These are phyloP conservation scores for Prosopocoilus inquinatus DNA, from an alignment of 2,888 invertebrate species.

Conservation along the genomic window DNA sequence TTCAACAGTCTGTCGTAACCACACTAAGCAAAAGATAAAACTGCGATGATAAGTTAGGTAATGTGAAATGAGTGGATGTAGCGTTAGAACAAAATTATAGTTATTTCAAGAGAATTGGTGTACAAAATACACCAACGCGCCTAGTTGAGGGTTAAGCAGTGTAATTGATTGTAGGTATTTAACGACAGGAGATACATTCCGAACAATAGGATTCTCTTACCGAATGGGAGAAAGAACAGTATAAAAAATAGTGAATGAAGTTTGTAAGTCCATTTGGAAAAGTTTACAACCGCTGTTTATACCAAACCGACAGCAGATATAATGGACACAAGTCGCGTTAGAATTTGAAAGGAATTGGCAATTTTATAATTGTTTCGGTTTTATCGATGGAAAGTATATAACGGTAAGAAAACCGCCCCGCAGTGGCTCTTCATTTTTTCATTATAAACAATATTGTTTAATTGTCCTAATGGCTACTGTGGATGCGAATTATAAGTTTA, in stretches of 20 bases:
- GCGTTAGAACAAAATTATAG: too few relatives aligned
- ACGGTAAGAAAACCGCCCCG: slow-evolving; percentile 30
- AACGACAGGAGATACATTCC: too few relatives aligned
- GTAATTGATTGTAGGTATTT: too few relatives aligned
- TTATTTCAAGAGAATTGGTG: too few relatives aligned
- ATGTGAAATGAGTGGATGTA: too few relatives aligned
- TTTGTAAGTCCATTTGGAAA: slow-evolving; percentile 24
- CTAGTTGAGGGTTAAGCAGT: too few relatives aligned
- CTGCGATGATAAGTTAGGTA: too few relatives aligned
- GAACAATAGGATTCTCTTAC: too few relatives aligned
- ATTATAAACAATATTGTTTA: slow-evolving; percentile 35
- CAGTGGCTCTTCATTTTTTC: slow-evolving; percentile 35
- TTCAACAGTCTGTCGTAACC: too few relatives aligned
- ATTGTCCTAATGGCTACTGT: slow-evolving; percentile 37
- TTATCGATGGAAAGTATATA: slow-evolving; percentile 37
- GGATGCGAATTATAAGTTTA: too few relatives aligned
- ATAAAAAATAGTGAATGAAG: slow-evolving; percentile 26
- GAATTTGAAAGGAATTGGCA: slow-evolving; percentile 35
- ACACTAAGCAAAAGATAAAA: too few relatives aligned
- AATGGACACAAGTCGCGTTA: slow-evolving; percentile 26
- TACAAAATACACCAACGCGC: too few relatives aligned
- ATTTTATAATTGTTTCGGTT: slow-evolving; percentile 32
- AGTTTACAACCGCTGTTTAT: slow-evolving; percentile 23
- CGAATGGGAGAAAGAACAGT: slow-evolving; percentile 28
- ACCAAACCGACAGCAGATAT: slow-evolving; percentile 26